Evolutionary conservation across 37 sponge, comb jelly and placozoan species (phyloP).

Genomic region (Hormiphora californensis): DNA sequence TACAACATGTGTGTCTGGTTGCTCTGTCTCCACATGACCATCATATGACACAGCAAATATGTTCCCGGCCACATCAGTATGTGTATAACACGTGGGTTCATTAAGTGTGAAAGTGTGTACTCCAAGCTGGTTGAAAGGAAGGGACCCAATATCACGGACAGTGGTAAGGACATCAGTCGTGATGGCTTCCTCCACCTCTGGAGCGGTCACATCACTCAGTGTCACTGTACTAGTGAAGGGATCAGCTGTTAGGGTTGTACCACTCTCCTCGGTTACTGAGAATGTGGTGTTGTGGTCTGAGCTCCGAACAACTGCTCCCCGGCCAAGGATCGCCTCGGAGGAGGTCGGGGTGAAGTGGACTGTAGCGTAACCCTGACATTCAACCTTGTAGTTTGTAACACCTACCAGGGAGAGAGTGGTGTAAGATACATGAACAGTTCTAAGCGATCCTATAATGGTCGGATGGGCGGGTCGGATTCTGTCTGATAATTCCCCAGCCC

Average conservation of each 20-base stretch:
- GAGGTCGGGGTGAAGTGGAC: constrained; percentile 57
- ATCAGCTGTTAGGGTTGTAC: not conserved
- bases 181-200: not conserved
- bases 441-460: too few relatives aligned
- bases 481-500: too few relatives aligned
- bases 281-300: not conserved
- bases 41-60: constrained; percentile 41
- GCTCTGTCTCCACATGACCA: not conserved
- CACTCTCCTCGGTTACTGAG: not conserved
- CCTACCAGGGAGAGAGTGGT: not conserved
- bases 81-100: not conserved
- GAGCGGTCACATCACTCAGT: not conserved
- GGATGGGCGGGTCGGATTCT: too few relatives aligned
- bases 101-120: not conserved
- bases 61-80: constrained; percentile 32
- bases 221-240: not conserved
- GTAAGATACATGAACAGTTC: not conserved
- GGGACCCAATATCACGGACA: not conserved
- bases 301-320: not conserved
- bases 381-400: not conserved
- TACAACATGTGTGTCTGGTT: constrained; percentile 7
- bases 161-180: not conserved
- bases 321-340: constrained; percentile 5
- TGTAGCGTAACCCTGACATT: constrained; percentile 74
- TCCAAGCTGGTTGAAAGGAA: not conserved